phyloP scores from a whole-genome alignment of 2,113 vertebrate genomes.

The Tringa solitaria region DNA sequence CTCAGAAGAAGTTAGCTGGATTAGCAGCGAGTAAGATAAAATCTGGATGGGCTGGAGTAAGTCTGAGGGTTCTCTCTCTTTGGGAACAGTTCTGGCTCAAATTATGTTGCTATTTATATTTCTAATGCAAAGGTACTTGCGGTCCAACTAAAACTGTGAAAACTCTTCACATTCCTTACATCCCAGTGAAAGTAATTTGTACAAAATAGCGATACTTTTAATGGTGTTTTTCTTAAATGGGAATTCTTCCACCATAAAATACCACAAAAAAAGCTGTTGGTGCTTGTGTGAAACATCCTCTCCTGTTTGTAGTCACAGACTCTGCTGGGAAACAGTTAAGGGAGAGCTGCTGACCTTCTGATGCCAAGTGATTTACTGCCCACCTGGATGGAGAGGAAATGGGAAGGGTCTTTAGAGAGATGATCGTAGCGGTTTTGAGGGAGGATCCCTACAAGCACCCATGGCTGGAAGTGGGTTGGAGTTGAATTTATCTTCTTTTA shows the following conservation, averaged over 20 bases:
- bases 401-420: neutral
- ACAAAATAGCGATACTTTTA: neutral
- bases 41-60: neutral
- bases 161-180: neutral
- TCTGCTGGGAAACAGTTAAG: neutral
- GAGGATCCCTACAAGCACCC: neutral
- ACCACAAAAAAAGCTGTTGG: rapidly evolving
- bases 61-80: neutral
- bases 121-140: neutral
- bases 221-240: rapidly evolving
- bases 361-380: neutral
- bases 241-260: neutral
- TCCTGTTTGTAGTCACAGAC: rapidly evolving
- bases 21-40: neutral
- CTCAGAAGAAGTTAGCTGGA: neutral
- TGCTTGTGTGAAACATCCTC: neutral
- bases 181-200: neutral
- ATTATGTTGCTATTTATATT: neutral
- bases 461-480: neutral
- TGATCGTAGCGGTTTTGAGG: neutral
- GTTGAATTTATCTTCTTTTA: neutral
- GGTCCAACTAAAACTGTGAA: neutral
- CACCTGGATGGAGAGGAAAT: neutral
- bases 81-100: neutral
- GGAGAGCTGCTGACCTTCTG: neutral